These are phyloP conservation scores for Microctenopoma stevenorrisi DNA, from an alignment of 2,797 vertebrate genomes.

Conservation along the genomic window DNA sequence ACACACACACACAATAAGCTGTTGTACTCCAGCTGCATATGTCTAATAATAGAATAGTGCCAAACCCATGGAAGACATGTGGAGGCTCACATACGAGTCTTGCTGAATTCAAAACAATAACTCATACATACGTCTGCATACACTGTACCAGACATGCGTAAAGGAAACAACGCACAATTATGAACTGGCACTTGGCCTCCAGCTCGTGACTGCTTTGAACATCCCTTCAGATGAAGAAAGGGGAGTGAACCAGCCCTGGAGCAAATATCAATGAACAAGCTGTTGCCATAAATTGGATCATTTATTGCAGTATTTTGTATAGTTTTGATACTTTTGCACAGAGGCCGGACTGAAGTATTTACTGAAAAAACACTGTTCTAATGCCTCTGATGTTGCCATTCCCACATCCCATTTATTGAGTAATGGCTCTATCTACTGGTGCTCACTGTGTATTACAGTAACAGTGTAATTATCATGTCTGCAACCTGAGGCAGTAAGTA, in stretches of 20 bases:
- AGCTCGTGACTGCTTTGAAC: not conserved
- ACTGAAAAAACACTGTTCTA: not conserved
- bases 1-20: too few relatives aligned
- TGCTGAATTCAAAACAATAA: not conserved
- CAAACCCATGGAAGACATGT: not conserved
- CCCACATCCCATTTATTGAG: not conserved
- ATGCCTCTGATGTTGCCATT: too few relatives aligned
- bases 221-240: not conserved
- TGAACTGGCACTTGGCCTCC: too few relatives aligned
- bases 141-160: too few relatives aligned
- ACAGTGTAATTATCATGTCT: too few relatives aligned
- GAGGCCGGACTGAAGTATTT: conserved; percentile 3
- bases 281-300: too few relatives aligned
- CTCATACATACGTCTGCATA: not conserved
- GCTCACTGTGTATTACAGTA: conserved; percentile 40
- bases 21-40: not conserved
- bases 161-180: not conserved
- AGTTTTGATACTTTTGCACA: not conserved
- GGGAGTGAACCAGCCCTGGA: not conserved
- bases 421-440: conserved; percentile 68
- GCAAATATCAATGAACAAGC: not conserved
- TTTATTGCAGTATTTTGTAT: too few relatives aligned
- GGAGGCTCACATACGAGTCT: not conserved
- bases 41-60: not conserved
- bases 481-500: too few relatives aligned